phyloP scores from a whole-genome alignment of 2,797 vertebrate genomes.

The Jordanella pulchra region DNA sequence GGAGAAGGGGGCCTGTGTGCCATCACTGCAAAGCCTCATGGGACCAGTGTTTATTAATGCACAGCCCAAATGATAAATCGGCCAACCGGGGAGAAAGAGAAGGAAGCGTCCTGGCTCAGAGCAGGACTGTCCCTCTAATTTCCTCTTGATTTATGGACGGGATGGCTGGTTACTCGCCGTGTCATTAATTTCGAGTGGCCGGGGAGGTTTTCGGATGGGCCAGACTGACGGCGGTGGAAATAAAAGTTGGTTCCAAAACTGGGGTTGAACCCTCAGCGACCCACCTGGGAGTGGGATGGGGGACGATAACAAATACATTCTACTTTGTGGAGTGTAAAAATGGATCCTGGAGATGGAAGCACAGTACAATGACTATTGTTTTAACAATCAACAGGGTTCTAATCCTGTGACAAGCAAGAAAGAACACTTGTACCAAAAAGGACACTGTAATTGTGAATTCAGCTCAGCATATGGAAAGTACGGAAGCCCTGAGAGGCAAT shows the following conservation, averaged over 20 bases:
- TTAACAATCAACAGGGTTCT: neutral
- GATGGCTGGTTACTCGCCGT: constrained; percentile 83
- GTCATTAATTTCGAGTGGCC: constrained; percentile 89
- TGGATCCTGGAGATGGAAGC: constrained; percentile 1
- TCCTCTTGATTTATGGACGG: constrained; percentile 94
- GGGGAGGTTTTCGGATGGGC: constrained; percentile 76
- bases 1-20: constrained; percentile 57
- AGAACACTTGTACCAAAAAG: neutral
- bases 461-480: neutral
- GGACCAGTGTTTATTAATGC: constrained; percentile 97
- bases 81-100: constrained; percentile 87
- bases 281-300: constrained; percentile 43
- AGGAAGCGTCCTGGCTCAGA: constrained; percentile 61
- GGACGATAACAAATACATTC: neutral
- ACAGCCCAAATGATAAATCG: constrained; percentile 94
- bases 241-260: constrained; percentile 55
- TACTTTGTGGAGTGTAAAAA: constrained; percentile 1
- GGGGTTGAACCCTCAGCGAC: constrained; percentile 47
- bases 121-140: constrained; percentile 86
- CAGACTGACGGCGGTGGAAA: constrained; percentile 62
- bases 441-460: neutral
- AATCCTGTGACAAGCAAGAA: neutral
- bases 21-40: constrained; percentile 85
- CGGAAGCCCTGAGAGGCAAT: neutral
- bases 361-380: neutral